These are phyloP conservation scores for Frankliniella intonsa DNA, from an alignment of 2,888 invertebrate species.

Conservation along the genomic window DNA sequence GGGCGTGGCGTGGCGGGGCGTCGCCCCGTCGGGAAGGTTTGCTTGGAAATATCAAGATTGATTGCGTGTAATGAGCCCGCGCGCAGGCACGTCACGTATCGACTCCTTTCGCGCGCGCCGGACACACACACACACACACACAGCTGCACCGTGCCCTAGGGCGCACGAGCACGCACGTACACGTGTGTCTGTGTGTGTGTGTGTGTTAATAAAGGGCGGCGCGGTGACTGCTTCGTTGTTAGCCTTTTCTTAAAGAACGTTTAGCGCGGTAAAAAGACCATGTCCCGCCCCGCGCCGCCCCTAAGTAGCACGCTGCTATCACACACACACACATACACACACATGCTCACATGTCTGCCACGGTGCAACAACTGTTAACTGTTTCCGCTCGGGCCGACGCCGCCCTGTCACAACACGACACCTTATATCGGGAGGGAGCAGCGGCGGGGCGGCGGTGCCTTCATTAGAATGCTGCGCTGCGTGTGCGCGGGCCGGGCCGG, in stretches of 20 bases:
- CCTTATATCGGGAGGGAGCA: neutral
- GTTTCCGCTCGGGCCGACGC: neutral
- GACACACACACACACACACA: neutral
- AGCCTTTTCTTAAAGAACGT: neutral
- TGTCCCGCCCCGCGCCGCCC: neutral
- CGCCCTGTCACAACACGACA: constrained; percentile 16
- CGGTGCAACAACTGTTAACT: neutral
- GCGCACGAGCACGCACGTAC: neutral
- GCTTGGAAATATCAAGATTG: constrained; percentile 26
- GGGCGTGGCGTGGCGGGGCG: neutral
- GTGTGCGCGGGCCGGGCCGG: too few species aligned
- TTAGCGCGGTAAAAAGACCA: constrained; percentile 2
- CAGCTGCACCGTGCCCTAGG: neutral
- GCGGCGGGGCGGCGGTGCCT: too few species aligned
- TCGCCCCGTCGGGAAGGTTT: constrained; percentile 8
- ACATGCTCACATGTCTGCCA: neutral
- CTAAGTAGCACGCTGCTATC: neutral
- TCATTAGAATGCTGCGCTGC: too few species aligned
- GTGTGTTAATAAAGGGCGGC: neutral
- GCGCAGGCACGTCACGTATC: constrained; percentile 15
- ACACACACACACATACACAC: neutral
- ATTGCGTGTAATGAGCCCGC: constrained; percentile 24
- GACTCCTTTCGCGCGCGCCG: constrained; percentile 13
- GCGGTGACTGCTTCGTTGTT: neutral
- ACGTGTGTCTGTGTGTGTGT: neutral